Evolutionary conservation across 2,888 invertebrate genomes (phyloP).

Genomic region (Eilema sororculum): DNA sequence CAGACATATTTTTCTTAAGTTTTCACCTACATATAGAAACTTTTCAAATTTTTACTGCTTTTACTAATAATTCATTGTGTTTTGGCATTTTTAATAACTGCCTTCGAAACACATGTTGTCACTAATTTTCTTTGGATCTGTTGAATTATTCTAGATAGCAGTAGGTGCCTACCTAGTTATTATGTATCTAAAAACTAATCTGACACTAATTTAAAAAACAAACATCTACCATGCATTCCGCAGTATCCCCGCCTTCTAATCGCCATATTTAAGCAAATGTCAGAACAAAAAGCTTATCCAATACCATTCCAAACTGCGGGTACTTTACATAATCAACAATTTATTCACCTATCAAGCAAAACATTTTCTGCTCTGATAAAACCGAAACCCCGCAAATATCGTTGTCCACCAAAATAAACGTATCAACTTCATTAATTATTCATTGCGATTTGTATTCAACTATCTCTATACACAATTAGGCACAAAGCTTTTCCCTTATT

Average conservation of each 20-base stretch:
- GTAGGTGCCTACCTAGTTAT: too few relatives aligned
- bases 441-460: conserved; percentile 62
- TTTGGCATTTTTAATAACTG: too few relatives aligned
- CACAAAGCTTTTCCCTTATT: conserved; percentile 74
- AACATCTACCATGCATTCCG: background rate
- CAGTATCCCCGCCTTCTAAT: background rate
- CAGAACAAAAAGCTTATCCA: background rate
- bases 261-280: background rate
- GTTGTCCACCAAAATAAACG: conserved; percentile 50
- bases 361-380: conserved; percentile 25
- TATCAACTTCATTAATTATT: conserved; percentile 60
- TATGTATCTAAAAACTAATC: background rate
- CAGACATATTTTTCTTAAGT: too few relatives aligned
- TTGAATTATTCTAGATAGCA: too few relatives aligned
- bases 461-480: conserved; percentile 72
- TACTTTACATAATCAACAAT: conserved; percentile 8
- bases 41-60: too few relatives aligned
- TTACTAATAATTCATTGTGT: too few relatives aligned
- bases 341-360: conserved; percentile 11
- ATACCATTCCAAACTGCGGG: background rate
- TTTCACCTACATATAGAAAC: too few relatives aligned
- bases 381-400: conserved; percentile 40
- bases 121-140: too few relatives aligned
- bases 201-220: background rate
- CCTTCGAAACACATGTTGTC: too few relatives aligned